These are phyloP conservation scores for Corythornis madagascariensis DNA, from an alignment of 2,113 vertebrate species.

Conservation along the genomic window DNA sequence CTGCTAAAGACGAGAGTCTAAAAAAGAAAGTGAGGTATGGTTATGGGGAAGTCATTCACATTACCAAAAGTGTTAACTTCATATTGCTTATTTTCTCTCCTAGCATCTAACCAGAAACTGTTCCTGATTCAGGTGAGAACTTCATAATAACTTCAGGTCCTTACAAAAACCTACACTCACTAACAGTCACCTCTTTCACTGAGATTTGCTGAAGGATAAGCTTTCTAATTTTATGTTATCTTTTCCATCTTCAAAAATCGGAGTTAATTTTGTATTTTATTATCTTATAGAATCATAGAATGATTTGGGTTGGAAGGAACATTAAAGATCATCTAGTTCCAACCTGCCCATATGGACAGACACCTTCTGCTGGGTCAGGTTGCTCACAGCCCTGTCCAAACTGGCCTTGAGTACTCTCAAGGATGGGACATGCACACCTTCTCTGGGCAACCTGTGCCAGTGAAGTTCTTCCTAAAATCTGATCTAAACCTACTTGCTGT, in stretches of 20 bases:
- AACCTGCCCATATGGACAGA: too few relatives aligned
- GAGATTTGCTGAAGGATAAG: neutral
- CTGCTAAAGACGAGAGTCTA: neutral
- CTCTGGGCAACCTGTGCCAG: too few relatives aligned
- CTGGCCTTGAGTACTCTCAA: too few relatives aligned
- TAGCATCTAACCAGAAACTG: neutral
- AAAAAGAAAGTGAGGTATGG: neutral
- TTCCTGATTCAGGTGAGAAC: neutral
- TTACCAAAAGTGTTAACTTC: neutral
- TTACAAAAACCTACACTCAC: neutral
- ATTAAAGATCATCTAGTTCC: too few relatives aligned
- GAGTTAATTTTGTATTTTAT: neutral
- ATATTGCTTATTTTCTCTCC: neutral
- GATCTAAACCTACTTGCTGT: too few relatives aligned
- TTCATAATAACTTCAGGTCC: neutral
- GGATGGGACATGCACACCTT: too few relatives aligned
- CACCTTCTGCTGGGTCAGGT: too few relatives aligned
- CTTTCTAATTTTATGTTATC: neutral
- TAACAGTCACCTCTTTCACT: neutral
- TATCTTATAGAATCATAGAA: neutral
- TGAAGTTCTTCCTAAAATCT: too few relatives aligned
- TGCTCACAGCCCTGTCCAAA: too few relatives aligned
- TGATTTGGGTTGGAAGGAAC: too few relatives aligned
- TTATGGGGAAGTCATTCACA: neutral
- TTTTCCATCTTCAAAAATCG: neutral